Percentiles rank a stretch among this genome's conserved stretches.
phyloP scores from a whole-genome alignment of 2,888 invertebrate genomes.

The Petrolisthes cinctipes region DNA sequence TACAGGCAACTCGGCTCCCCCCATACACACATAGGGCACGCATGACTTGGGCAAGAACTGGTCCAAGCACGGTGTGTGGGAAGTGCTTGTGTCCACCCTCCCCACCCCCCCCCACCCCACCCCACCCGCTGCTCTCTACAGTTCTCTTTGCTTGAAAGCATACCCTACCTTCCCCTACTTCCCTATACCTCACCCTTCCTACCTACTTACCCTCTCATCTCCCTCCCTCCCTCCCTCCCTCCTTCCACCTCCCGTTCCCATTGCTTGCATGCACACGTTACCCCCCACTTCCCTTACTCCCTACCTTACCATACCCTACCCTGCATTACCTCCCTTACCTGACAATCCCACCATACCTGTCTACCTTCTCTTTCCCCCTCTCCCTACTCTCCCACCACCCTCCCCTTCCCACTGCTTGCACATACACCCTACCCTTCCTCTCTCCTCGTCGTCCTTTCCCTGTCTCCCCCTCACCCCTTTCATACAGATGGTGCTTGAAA shows the following conservation, averaged over 20 bases:
- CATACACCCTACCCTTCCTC: background rate
- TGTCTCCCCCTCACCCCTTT: background rate
- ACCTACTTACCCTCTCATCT: background rate
- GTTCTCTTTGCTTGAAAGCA: background rate
- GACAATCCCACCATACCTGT: background rate
- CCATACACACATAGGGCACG: constrained; percentile 17
- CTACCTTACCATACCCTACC: background rate
- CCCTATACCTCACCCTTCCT: constrained; percentile 3
- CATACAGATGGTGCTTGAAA: background rate
- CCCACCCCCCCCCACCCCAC: background rate
- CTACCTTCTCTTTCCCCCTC: background rate
- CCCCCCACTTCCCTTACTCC: background rate
- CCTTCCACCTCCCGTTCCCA: background rate
- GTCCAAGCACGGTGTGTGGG: constrained; percentile 6
- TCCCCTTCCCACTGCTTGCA: background rate
- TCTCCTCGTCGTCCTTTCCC: background rate
- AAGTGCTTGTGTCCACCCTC: background rate
- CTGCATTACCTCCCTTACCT: too few species aligned
- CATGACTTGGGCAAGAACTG: constrained; percentile 28
- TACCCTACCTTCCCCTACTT: background rate
- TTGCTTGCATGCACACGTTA: background rate
- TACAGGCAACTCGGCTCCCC: background rate
- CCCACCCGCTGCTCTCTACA: background rate
- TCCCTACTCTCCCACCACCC: background rate
- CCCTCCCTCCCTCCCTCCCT: background rate